phyloP scores from a whole-genome alignment of 2,113 vertebrate species.

The Cardinalis cardinalis region DNA sequence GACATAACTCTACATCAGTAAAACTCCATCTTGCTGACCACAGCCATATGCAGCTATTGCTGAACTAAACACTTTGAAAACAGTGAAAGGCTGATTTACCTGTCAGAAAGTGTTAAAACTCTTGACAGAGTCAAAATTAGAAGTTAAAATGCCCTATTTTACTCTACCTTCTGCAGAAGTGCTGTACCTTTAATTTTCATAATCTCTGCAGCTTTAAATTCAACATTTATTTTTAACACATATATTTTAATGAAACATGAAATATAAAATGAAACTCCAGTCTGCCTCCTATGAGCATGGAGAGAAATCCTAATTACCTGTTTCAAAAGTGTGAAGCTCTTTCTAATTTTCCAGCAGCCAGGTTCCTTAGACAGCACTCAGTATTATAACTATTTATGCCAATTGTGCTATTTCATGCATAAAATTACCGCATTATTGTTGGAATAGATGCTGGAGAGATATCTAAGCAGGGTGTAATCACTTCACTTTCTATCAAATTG shows the following conservation, averaged over 20 bases:
- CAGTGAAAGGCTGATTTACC: conserved; percentile 30
- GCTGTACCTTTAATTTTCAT: conserved; percentile 69
- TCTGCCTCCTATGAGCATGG: conserved; percentile 72
- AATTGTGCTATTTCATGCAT: conserved; percentile 86
- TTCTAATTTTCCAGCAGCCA: conserved; percentile 82
- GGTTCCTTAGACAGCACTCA: conserved; percentile 79
- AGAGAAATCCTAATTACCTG: conserved; percentile 82
- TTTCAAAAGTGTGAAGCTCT: conserved; percentile 79
- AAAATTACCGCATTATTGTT: conserved; percentile 86
- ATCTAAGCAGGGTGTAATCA: conserved; percentile 84
- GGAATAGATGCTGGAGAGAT: conserved; percentile 79
- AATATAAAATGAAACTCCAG: conserved; percentile 74
- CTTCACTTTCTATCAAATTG: conserved; percentile 85
- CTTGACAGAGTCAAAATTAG: conserved; percentile 29
- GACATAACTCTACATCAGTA: background rate
- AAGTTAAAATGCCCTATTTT: background rate
- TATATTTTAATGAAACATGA: conserved; percentile 80
- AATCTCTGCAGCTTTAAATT: conserved; percentile 68
- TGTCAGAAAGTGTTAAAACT: conserved; percentile 26
- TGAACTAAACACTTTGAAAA: conserved; percentile 51
- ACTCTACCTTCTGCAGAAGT: background rate
- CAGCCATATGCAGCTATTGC: background rate
- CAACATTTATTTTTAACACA: conserved; percentile 77
- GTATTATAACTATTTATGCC: conserved; percentile 86
- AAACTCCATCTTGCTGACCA: background rate